phyloP scores from a whole-genome alignment of 2,888 invertebrate genomes.

The Eudemis profundana region DNA sequence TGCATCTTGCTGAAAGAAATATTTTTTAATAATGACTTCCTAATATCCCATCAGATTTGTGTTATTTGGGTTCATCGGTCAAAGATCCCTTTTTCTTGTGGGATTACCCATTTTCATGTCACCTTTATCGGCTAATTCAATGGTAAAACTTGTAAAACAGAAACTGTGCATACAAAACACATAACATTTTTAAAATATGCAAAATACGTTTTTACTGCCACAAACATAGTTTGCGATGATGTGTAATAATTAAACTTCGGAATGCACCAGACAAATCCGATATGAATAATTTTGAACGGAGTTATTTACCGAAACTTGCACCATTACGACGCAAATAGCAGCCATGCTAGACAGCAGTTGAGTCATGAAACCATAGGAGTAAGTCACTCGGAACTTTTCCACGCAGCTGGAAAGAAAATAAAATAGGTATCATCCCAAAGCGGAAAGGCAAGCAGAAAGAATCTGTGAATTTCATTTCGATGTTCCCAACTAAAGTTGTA shows the following conservation, averaged over 20 bases:
- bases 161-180: too few species aligned
- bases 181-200: too few species aligned
- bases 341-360: constrained; percentile 80
- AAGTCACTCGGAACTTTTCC: constrained; percentile 73
- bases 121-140: too few species aligned
- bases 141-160: too few species aligned
- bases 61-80: too few species aligned
- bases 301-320: constrained; percentile 79
- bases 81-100: too few species aligned
- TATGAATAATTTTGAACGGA: neutral
- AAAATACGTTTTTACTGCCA: neutral
- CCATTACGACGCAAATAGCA: constrained; percentile 82
- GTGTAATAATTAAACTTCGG: constrained; percentile 1
- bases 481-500: constrained; percentile 57
- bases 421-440: constrained; percentile 16
- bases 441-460: constrained; percentile 43
- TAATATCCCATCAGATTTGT: too few species aligned
- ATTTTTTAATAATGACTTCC: too few species aligned
- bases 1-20: constrained; percentile 69
- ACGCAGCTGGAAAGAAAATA: constrained; percentile 70
- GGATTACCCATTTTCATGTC: too few species aligned
- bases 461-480: constrained; percentile 56
- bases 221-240: neutral
- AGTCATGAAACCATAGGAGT: constrained; percentile 81
- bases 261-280: constrained; percentile 5